A percentile compares a stretch with the other conserved stretches of the same genome.
phyloP scores from a whole-genome alignment of 2,113 vertebrate species.

The Potamarius usumacintae region DNA sequence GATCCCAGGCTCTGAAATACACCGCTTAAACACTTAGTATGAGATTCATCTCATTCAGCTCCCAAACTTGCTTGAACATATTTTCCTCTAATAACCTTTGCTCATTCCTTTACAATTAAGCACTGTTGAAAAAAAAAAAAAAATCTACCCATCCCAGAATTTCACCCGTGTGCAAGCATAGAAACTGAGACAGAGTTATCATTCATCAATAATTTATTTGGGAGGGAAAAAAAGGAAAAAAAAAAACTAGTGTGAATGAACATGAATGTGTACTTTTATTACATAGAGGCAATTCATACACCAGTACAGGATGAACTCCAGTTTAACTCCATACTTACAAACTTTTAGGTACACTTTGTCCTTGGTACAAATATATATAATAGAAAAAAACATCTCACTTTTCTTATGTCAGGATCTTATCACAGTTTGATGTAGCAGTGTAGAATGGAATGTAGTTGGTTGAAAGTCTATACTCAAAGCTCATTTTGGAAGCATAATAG shows the following conservation, averaged over 20 bases:
- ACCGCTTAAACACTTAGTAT: slow-evolving; percentile 34
- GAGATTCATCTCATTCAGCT: slow-evolving; percentile 35
- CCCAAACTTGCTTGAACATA: slow-evolving; percentile 52
- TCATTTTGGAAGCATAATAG: slow-evolving; percentile 22
- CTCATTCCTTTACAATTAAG: slow-evolving; percentile 16
- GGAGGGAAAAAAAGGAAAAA: slow-evolving; percentile 16
- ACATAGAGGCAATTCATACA: slow-evolving; percentile 30
- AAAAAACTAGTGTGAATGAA: slow-evolving; percentile 52
- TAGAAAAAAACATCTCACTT: slow-evolving; percentile 39
- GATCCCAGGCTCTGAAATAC: slow-evolving; percentile 35
- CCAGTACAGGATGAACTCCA: slow-evolving; percentile 26
- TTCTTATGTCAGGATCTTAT: neutral
- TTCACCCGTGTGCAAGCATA: neutral
- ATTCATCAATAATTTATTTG: slow-evolving; percentile 60
- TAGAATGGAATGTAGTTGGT: neutral
- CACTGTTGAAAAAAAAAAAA: slow-evolving; percentile 22
- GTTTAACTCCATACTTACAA: neutral
- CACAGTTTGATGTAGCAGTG: neutral
- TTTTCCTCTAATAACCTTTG: slow-evolving; percentile 26
- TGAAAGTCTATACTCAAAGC: slow-evolving; percentile 18
- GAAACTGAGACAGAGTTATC: neutral
- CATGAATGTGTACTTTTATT: slow-evolving; percentile 26
- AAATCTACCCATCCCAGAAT: neutral
- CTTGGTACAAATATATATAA: slow-evolving; percentile 49
- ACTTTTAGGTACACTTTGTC: slow-evolving; percentile 11